Percentiles rank a stretch among this genome's conserved stretches.
Conservation (phyloP, 2,797 vertebrate species). For the Arrhamphus sclerolepis region DNA sequence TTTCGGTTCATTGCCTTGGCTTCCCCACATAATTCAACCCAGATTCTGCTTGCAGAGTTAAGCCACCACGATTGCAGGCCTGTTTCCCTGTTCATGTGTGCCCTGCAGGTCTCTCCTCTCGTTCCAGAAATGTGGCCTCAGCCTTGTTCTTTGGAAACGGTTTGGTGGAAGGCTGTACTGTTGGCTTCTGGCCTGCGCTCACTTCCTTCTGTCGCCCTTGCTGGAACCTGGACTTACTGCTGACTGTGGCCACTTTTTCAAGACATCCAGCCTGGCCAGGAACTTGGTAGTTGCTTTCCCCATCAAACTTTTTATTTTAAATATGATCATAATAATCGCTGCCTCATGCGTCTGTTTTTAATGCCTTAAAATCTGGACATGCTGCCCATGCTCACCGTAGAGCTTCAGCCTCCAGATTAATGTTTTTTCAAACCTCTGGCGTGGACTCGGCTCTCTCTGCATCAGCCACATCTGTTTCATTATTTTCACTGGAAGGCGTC, state of each 20-base stretch:
- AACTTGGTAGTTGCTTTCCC: conserved; percentile 12
- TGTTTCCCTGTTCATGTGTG: conserved; percentile 29
- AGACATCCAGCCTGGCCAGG: conserved; percentile 25
- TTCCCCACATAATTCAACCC: conserved; percentile 74
- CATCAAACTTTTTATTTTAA: conserved; percentile 14
- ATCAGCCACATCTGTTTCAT: conserved; percentile 56
- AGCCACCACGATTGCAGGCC: conserved; percentile 32
- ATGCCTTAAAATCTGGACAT: conserved; percentile 19
- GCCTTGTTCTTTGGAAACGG: conserved; percentile 75
- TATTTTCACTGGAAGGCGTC: conserved; percentile 46
- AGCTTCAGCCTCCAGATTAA: conserved; percentile 40
- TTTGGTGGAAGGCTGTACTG: conserved; percentile 58
- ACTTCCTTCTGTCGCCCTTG: conserved; percentile 59
- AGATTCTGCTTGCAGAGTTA: conserved; percentile 65
- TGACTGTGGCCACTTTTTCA: conserved; percentile 36
- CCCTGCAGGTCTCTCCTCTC: conserved; percentile 2
- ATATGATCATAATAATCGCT: conserved; percentile 16
- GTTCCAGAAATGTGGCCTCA: conserved; percentile 61
- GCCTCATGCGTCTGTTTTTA: conserved; percentile 18
- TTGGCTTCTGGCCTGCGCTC: conserved; percentile 52
- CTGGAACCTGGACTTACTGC: conserved; percentile 39
- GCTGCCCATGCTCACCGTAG: conserved; percentile 7
- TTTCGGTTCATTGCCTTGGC: conserved; percentile 77
- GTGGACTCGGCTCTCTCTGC: conserved; percentile 26
- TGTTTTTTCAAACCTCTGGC: conserved; percentile 25